Percentiles rank a stretch among this genome's conserved stretches.
Conservation (phyloP, 2,888 invertebrate species). For the Stegana nigrithorax region DNA sequence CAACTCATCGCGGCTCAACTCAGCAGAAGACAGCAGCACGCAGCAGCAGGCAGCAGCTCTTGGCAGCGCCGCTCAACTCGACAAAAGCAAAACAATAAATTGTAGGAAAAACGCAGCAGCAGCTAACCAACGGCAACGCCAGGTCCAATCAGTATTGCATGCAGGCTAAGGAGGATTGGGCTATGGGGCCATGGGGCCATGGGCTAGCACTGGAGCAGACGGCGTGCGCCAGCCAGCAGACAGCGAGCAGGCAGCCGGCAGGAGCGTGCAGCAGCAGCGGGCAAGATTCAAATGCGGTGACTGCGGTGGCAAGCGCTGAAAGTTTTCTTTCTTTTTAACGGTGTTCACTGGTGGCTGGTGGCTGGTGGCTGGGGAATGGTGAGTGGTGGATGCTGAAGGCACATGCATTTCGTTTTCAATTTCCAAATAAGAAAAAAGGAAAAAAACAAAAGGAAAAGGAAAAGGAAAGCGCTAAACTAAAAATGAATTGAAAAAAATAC, state of each 20-base stretch:
- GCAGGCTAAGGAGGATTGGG: no score
- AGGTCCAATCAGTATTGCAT: neutral
- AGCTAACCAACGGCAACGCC: no score
- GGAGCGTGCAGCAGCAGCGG: neutral
- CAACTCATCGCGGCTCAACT: slow-evolving; percentile 35
- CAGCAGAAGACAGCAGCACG: slow-evolving; percentile 21
- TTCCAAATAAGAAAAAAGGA: neutral
- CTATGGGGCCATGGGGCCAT: no score
- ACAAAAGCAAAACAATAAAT: slow-evolving; percentile 35
- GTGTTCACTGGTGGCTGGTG: no score
- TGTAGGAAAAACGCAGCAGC: slow-evolving; percentile 32
- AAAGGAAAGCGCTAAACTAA: neutral
- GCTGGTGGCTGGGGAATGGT: no score
- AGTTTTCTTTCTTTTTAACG: neutral
- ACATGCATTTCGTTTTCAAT: neutral
- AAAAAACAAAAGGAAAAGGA: neutral
- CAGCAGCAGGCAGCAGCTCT: neutral
- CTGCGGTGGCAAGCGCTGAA: neutral
- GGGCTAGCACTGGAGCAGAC: no score
- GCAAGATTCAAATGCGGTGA: neutral
- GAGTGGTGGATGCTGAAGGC: no score
- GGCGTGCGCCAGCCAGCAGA: neutral
- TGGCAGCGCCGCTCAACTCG: slow-evolving; percentile 2
- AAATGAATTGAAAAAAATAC: neutral
- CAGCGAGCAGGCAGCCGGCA: neutral